phyloP scores from a whole-genome alignment of 2,888 invertebrate genomes.

The Liopterus haemorrhoidalis region DNA sequence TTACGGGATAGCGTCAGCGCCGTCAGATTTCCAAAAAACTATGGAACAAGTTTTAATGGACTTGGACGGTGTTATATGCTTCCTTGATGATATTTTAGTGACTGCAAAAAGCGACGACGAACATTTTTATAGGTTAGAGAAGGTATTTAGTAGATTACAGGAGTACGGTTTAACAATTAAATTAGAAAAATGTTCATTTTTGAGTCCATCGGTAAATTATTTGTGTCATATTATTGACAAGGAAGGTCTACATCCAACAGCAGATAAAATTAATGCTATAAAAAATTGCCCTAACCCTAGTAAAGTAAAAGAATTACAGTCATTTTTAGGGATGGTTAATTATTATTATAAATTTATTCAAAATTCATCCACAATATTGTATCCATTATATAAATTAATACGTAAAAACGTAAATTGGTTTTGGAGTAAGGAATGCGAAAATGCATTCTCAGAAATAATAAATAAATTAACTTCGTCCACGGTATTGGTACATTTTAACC shows the following conservation, averaged over 20 bases:
- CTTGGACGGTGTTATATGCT: no score
- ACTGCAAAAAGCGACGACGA: not conserved
- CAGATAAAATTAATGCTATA: slow-evolving; percentile 15
- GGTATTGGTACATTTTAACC: slow-evolving; percentile 3
- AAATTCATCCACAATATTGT: slow-evolving; percentile 1
- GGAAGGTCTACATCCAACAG: slow-evolving; percentile 10
- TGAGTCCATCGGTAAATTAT: slow-evolving; percentile 8
- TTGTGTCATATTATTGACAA: slow-evolving; percentile 14
- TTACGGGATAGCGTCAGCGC: not conserved
- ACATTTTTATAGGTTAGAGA: not conserved
- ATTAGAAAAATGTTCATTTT: slow-evolving; percentile 10
- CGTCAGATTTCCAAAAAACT: not conserved
- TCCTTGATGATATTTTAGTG: slow-evolving; percentile 3
- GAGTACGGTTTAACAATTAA: slow-evolving; percentile 3
- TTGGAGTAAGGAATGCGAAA: not conserved
- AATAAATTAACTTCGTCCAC: not conserved
- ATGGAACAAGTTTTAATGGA: no score
- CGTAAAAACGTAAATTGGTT: not conserved
- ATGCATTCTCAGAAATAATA: slow-evolving; percentile 4
- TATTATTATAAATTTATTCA: slow-evolving; percentile 5
- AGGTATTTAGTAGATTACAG: slow-evolving; percentile 4
- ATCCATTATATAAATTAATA: no score
- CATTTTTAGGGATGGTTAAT: slow-evolving; percentile 3
- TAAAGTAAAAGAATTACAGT: slow-evolving; percentile 26
- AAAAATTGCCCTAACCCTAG: slow-evolving; percentile 14